Evolutionary conservation across 1,140 invertebrate species (phyloP).

Genomic region (Acromyrmex charruanus): DNA sequence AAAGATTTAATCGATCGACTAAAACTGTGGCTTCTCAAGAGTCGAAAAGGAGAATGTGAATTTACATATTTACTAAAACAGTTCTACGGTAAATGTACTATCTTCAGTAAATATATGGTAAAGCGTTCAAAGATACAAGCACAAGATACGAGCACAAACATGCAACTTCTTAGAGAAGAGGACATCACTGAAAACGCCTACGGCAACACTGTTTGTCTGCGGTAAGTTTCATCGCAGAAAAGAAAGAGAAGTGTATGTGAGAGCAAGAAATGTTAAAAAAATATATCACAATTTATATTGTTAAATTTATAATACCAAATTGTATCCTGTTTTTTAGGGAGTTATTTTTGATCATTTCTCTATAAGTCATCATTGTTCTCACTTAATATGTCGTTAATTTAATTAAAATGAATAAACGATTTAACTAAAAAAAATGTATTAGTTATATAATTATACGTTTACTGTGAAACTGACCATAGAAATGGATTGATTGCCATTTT

Average conservation of each 20-base stretch:
- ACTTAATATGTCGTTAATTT: too few relatives aligned
- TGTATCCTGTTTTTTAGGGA: too few relatives aligned
- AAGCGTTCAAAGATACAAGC: conserved; percentile 47
- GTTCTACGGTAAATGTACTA: conserved; percentile 42
- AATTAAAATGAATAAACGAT: too few relatives aligned
- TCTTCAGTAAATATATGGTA: conserved; percentile 45
- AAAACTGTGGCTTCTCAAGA: background rate
- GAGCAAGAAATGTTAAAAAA: conserved; percentile 49
- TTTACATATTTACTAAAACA: conserved; percentile 56
- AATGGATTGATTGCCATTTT: too few relatives aligned
- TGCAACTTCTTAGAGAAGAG: conserved; percentile 57
- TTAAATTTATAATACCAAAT: background rate
- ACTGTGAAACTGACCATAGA: too few relatives aligned
- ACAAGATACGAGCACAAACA: conserved; percentile 38
- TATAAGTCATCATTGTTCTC: too few relatives aligned
- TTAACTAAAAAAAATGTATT: too few relatives aligned
- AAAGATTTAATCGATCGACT: conserved; percentile 33
- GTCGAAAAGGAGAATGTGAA: conserved; percentile 11
- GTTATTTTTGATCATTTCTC: too few relatives aligned
- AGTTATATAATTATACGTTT: too few relatives aligned
- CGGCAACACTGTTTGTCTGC: conserved; percentile 21
- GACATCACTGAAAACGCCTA: conserved; percentile 27
- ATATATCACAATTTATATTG: conserved; percentile 42
- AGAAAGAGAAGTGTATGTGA: background rate
- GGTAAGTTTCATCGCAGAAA: conserved; percentile 29